These are phyloP conservation scores for Osedax frankpressi DNA, from an alignment of 2,888 invertebrate species.

Conservation along the genomic window DNA sequence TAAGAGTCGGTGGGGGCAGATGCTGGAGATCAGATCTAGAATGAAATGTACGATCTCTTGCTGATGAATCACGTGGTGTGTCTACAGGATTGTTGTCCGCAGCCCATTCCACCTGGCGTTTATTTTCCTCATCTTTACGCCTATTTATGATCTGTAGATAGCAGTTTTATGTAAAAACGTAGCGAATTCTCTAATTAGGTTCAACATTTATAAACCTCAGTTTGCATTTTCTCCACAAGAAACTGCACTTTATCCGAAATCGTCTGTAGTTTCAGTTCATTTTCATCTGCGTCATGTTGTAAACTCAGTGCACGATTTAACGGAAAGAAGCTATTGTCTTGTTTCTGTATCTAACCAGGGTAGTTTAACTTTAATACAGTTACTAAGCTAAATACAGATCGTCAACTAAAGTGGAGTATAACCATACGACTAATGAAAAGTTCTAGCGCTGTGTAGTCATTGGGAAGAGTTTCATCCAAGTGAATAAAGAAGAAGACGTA, in stretches of 20 bases:
- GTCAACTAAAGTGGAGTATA: not conserved
- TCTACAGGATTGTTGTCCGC: not conserved
- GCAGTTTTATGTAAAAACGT: not conserved
- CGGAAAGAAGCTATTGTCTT: constrained; percentile 45
- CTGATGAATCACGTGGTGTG: too few species aligned
- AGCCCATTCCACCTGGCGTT: not conserved
- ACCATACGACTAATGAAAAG: constrained; percentile 34
- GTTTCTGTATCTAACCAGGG: constrained; percentile 25
- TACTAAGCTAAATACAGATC: too few species aligned
- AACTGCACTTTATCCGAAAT: constrained; percentile 22
- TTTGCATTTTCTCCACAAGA: not conserved
- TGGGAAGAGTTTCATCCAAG: constrained; percentile 44
- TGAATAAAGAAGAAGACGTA: constrained; percentile 48
- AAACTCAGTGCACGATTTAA: constrained; percentile 42
- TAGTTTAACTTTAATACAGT: not conserved
- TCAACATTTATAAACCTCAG: not conserved
- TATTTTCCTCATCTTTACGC: not conserved
- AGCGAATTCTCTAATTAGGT: not conserved
- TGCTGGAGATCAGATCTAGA: too few species aligned
- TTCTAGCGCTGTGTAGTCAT: constrained; percentile 45
- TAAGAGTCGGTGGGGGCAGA: too few species aligned
- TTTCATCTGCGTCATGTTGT: constrained; percentile 38
- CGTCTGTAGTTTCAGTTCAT: constrained; percentile 35
- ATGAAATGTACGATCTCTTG: too few species aligned
- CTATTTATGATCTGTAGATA: not conserved